A percentile compares a stretch with the other conserved stretches of the same genome.
Evolutionary conservation across 2,113 vertebrate genomes (phyloP).

Genomic region (Sphaerodactylus townsendi): DNA sequence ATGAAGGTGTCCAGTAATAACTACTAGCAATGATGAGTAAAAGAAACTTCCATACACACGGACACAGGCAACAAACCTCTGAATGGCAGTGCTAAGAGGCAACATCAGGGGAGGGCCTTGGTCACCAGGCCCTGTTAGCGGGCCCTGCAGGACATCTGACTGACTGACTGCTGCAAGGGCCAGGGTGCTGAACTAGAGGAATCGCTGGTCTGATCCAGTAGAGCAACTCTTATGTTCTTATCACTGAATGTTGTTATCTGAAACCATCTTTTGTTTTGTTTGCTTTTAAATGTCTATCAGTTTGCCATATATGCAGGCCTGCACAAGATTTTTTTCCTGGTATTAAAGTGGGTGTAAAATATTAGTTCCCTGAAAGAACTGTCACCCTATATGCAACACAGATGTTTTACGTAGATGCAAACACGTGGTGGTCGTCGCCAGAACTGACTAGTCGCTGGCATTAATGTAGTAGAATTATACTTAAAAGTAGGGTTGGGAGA

Average conservation of each 20-base stretch:
- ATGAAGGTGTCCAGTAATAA: no score
- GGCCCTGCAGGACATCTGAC: no score
- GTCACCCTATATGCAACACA: background rate
- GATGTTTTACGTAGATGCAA: background rate
- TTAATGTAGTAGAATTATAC: background rate
- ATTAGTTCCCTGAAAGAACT: background rate
- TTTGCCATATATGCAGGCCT: background rate
- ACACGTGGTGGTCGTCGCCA: background rate
- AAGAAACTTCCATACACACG: no score
- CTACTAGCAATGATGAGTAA: no score
- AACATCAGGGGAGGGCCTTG: no score
- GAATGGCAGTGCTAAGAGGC: no score
- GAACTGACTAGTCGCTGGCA: background rate
- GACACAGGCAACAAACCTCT: no score
- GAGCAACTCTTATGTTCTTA: no score
- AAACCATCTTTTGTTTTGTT: background rate
- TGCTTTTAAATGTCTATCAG: background rate
- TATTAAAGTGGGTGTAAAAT: background rate
- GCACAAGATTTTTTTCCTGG: background rate
- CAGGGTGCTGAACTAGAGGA: no score
- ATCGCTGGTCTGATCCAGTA: no score
- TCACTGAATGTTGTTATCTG: background rate
- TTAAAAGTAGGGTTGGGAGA: background rate
- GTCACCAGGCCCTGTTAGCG: no score
- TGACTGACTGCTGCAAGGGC: no score